Evolutionary conservation across 2,113 vertebrate species (phyloP).

Genomic region (Pollimyrus isidori): DNA sequence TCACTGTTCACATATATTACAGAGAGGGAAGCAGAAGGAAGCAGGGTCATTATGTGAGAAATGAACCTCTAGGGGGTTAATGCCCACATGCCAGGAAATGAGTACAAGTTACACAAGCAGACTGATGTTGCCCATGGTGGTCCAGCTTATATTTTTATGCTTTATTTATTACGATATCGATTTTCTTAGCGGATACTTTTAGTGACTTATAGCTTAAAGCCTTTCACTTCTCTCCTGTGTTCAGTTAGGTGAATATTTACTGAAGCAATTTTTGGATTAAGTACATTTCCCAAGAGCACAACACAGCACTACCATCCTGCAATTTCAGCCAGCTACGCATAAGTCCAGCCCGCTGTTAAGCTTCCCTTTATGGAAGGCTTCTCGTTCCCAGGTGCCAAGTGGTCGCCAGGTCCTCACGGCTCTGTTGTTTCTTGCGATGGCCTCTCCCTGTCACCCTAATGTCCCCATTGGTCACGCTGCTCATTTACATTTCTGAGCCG

Average conservation of each 20-base stretch:
- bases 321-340: neutral
- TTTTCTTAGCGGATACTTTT: neutral
- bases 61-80: neutral
- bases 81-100: neutral
- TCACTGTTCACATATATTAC: neutral
- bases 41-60: neutral
- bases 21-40: neutral
- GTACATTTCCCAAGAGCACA: neutral
- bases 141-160: neutral
- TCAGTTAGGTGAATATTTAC: constrained; percentile 13
- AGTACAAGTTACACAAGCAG: neutral
- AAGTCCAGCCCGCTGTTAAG: neutral
- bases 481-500: neutral
- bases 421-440: neutral
- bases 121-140: neutral
- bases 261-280: neutral
- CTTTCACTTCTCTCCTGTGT: neutral
- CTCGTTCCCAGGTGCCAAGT: neutral
- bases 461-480: neutral
- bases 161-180: constrained; percentile 12
- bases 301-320: neutral
- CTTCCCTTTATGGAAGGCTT: neutral
- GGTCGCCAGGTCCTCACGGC: neutral
- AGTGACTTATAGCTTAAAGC: neutral
- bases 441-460: neutral